Evolutionary conservation across 2,888 invertebrate genomes (phyloP), one percentile per base, ranked within the genome.

Genomic region (Diloba caeruleocephala): DNA sequence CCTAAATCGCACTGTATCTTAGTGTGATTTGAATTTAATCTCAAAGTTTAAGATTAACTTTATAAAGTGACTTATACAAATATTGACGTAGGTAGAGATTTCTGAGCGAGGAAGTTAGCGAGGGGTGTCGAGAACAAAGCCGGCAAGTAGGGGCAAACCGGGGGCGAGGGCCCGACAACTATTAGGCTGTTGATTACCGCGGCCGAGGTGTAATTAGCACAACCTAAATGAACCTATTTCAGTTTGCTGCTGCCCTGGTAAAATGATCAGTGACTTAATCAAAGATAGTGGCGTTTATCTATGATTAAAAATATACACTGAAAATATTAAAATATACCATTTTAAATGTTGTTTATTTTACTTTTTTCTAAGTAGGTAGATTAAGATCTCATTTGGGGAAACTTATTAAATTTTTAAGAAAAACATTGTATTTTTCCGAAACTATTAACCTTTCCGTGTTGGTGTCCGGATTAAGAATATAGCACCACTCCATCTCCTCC

Each of bases 211-310:
- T 88, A 89, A 91, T 91, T 91, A 90, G 88, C 90, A 83, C 80
- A 79, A 78, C 79, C 82, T 84, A 87, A 89, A 90, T 87, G 85
- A 88, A 87, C 87, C 87, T 87, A 85, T 87, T 89, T 77, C 82
- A 74, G 70, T 73, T 64, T 70, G 74, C 81, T 85, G 85, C 76
- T 79, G 78, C 76, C 85, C 82, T 82, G 80, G 83, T 85, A 80
- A 73, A 59, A 70, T 71, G 71, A 71, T 73, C 65, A 73, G 62
- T 71, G 76, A 79, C 76, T 84, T 78, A 81, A 85, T 84, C 79
- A 70, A 66, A 60, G 39, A 57, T 69, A 65, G 66, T 74, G 74
- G 71, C n/a, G 74, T 67, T 79, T 62, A 75, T 44, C 61, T 44
- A 29, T 19, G 38, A 38, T 42, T 54, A 31, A 28, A 37, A 31